Evolutionary conservation across 2,888 invertebrate species (phyloP).

Genomic region (Phyto melanocephala): DNA sequence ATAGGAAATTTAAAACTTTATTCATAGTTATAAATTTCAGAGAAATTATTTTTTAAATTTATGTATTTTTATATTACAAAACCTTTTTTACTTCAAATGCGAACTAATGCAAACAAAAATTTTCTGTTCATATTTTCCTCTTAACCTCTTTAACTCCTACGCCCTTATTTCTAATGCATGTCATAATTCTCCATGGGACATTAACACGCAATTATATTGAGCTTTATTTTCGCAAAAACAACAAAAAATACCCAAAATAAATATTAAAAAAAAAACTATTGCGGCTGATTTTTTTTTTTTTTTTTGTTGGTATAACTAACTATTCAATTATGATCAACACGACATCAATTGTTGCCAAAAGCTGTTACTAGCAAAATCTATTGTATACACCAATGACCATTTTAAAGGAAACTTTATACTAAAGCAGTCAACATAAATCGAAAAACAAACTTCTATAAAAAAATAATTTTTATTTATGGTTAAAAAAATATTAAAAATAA

Average conservation of each 20-base stretch:
- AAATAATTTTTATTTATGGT: constrained; percentile 11
- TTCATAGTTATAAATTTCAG: no score
- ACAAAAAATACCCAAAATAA: constrained; percentile 27
- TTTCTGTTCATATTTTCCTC: no score
- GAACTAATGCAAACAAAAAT: no score
- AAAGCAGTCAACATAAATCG: neutral
- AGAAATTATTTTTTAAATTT: no score
- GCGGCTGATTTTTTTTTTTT: constrained; percentile 13
- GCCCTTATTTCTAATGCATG: constrained; percentile 3
- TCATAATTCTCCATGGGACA: constrained; percentile 54
- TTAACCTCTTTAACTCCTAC: neutral
- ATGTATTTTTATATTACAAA: no score
- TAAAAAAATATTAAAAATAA: neutral
- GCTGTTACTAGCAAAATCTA: constrained; percentile 59
- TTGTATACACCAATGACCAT: neutral
- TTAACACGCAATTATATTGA: constrained; percentile 60
- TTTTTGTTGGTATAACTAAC: constrained; percentile 32
- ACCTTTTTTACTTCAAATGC: no score
- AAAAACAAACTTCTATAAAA: neutral
- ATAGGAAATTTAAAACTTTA: no score
- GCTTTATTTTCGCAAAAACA: neutral
- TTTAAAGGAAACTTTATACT: constrained; percentile 45
- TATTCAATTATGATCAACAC: constrained; percentile 55
- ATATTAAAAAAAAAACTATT: constrained; percentile 4
- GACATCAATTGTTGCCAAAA: constrained; percentile 62